phyloP scores from a whole-genome alignment of 2,797 vertebrate species.

The Ptychobarbus kaznakovi region DNA sequence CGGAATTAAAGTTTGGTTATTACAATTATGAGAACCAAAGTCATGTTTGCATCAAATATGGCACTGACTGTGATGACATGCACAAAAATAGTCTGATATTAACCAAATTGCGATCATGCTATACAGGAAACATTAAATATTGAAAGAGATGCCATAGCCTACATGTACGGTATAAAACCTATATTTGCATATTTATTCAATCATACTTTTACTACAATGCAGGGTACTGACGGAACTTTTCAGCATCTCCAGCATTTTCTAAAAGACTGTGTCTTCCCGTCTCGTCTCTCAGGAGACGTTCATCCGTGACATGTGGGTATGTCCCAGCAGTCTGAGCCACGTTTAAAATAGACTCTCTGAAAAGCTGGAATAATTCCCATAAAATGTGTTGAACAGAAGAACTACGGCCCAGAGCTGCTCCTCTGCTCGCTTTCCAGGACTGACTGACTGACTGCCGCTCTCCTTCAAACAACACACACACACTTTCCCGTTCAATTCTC shows the following conservation, averaged over 20 bases:
- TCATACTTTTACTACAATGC: not conserved
- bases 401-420: constrained; percentile 51
- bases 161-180: not conserved
- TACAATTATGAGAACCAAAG: not conserved
- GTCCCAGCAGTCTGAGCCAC: constrained; percentile 22
- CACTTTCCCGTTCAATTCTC: constrained; percentile 5
- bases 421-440: constrained; percentile 15
- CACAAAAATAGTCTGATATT: not conserved
- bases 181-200: not conserved
- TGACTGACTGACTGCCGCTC: constrained; percentile 25
- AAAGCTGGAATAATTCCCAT: constrained; percentile 35
- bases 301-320: constrained; percentile 38
- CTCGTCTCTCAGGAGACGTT: constrained; percentile 47
- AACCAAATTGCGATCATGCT: not conserved
- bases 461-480: constrained; percentile 25
- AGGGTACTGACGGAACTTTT: not conserved
- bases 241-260: not conserved
- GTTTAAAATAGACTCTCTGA: constrained; percentile 52
- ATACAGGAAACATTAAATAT: not conserved
- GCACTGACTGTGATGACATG: not conserved
- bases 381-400: constrained; percentile 41
- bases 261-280: not conserved
- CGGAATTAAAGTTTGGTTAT: no score
- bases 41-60: not conserved
- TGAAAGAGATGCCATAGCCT: no score